Percentiles rank a stretch among this genome's conserved stretches.
Conservation (phyloP, 2,113 vertebrate species). For the Clarias batrachus region DNA sequence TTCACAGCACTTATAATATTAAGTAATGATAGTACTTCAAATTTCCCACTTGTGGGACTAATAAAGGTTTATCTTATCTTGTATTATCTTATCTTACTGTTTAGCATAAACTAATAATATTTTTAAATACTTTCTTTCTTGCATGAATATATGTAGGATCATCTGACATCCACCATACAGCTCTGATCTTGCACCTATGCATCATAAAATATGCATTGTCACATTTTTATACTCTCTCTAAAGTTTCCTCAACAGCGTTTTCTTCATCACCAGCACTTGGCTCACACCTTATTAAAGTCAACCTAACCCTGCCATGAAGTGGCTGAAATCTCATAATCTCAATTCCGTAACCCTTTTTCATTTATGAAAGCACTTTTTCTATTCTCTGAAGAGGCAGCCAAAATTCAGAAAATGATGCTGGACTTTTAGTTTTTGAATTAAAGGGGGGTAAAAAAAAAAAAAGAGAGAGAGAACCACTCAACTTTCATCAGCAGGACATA, state of each 20-base stretch:
- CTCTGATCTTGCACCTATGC: not conserved
- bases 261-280: not conserved
- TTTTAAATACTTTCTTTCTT: not conserved
- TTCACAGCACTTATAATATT: not conserved
- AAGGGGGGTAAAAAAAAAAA: not conserved
- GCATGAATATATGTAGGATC: too few species aligned
- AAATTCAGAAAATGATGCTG: not conserved
- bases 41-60: too few species aligned
- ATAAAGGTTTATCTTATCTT: too few species aligned
- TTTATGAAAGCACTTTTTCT: not conserved
- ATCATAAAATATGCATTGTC: not conserved
- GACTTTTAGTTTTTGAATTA: slow-evolving; percentile 10
- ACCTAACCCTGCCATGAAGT: not conserved
- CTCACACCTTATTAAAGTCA: not conserved
- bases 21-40: not conserved
- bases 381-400: not conserved
- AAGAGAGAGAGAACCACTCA: not conserved
- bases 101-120: not conserved
- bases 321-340: not conserved
- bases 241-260: not conserved
- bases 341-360: not conserved
- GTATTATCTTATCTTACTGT: too few species aligned
- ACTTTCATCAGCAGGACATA: slow-evolving; percentile 43
- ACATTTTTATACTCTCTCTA: not conserved
- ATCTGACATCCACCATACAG: not conserved